phyloP scores from a whole-genome alignment of 2,888 invertebrate genomes.

The Lepetodrilus schrolli region DNA sequence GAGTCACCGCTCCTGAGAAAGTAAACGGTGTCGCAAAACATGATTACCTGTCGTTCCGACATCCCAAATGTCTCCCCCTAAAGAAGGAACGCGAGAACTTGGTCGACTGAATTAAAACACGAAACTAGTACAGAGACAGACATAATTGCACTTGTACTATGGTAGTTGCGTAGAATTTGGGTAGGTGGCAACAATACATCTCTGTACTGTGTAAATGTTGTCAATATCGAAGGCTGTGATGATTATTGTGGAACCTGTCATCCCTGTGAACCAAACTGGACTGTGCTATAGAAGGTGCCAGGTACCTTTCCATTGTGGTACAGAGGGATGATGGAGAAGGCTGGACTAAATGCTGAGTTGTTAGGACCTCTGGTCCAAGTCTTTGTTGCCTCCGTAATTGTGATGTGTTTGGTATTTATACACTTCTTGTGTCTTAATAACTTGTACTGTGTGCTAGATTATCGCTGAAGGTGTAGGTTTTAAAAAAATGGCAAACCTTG shows the following conservation, averaged over 20 bases:
- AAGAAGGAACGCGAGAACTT: slow-evolving; percentile 37
- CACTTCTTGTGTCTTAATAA: not conserved
- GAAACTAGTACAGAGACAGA: not conserved
- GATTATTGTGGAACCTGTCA: slow-evolving; percentile 5
- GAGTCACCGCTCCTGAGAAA: not conserved
- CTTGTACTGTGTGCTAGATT: not conserved
- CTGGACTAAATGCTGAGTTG: not conserved
- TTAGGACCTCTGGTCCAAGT: not conserved
- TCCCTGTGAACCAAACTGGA: not conserved
- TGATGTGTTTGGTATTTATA: slow-evolving; percentile 12
- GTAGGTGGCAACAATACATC: not conserved
- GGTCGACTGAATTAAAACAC: slow-evolving; percentile 31
- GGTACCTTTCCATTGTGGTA: not conserved
- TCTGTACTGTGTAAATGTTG: slow-evolving; percentile 13
- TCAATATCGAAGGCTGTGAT: slow-evolving; percentile 18
- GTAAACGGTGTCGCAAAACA: slow-evolving; percentile 11
- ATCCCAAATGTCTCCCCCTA: slow-evolving; percentile 30
- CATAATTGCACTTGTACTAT: not conserved
- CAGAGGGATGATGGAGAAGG: not conserved
- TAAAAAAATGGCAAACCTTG: slow-evolving; percentile 23
- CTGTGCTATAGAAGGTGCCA: not conserved
- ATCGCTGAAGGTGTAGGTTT: slow-evolving; percentile 14
- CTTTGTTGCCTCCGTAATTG: not conserved
- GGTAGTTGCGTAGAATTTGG: no score
- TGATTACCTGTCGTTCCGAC: not conserved